Percentiles rank a stretch among this genome's conserved stretches.
Evolutionary conservation across 1,140 invertebrate genomes (phyloP).

Genomic region (Camponotus vicinus): DNA sequence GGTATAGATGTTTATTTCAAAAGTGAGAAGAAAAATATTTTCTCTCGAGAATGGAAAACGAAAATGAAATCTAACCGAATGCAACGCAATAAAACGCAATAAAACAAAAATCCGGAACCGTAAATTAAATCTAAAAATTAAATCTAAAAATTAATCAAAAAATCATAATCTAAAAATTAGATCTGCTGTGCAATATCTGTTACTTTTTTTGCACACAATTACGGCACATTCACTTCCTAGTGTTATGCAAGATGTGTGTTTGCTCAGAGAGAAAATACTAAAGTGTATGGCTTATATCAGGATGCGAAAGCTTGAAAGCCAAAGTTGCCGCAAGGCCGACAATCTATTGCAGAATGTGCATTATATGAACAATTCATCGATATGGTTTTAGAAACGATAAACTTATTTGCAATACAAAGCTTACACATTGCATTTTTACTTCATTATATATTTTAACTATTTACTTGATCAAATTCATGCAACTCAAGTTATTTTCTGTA

Average conservation of each 20-base stretch:
- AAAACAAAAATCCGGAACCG: not conserved
- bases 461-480: not conserved
- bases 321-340: conserved; percentile 1
- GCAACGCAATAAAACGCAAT: no score
- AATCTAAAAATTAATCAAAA: no score
- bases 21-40: not conserved
- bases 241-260: conserved; percentile 53
- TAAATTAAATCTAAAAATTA: not conserved
- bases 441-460: not conserved
- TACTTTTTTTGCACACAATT: conserved; percentile 36
- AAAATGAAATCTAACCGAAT: conserved; percentile 1
- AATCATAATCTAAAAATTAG: conserved; percentile 19
- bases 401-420: not conserved
- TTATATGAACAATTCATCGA: not conserved
- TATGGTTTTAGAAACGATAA: not conserved
- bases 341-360: not conserved
- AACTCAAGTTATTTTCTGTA: not conserved
- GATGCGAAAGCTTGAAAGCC: conserved; percentile 31
- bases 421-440: not conserved
- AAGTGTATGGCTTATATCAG: conserved; percentile 20
- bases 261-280: conserved; percentile 53
- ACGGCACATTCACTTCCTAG: conserved; percentile 50
- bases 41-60: not conserved
- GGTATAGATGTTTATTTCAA: not conserved
- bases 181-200: conserved; percentile 2